A percentile compares a stretch with the other conserved stretches of the same genome.
phyloP scores from a whole-genome alignment of 2,888 invertebrate species.

The Cyclophora punctaria region DNA sequence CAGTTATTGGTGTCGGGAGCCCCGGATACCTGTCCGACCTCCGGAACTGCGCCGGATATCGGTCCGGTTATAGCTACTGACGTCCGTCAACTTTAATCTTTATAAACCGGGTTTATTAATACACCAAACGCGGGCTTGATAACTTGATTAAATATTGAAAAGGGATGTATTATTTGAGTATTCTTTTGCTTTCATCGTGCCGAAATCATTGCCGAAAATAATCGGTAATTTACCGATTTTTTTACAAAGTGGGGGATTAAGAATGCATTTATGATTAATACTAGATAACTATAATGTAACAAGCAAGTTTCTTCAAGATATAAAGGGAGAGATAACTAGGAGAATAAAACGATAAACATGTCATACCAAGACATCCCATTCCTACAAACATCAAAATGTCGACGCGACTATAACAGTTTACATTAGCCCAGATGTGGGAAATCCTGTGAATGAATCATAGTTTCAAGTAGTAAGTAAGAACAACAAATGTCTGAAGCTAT shows the following conservation, averaged over 20 bases:
- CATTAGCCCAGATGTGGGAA: constrained; percentile 8
- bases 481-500: constrained; percentile 9
- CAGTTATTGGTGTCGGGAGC: constrained; percentile 16
- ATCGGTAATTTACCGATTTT: no score
- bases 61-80: constrained; percentile 28
- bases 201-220: no score
- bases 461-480: constrained; percentile 7
- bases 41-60: constrained; percentile 31
- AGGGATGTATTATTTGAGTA: no score
- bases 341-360: no score
- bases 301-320: constrained; percentile 4
- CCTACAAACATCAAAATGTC: background rate
- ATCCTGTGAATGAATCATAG: constrained; percentile 17
- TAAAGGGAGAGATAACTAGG: no score
- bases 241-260: no score
- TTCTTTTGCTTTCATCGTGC: no score
- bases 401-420: no score
- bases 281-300: no score
- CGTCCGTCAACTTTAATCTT: constrained; percentile 22
- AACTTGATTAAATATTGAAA: no score
- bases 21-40: constrained; percentile 24
- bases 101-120: background rate
- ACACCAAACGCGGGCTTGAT: background rate
- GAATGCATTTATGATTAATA: no score
- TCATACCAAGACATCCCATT: no score